Percentiles rank a stretch among this genome's conserved stretches.
phyloP scores from a whole-genome alignment of 2,888 invertebrate genomes.

The Dexiosoma caninum region DNA sequence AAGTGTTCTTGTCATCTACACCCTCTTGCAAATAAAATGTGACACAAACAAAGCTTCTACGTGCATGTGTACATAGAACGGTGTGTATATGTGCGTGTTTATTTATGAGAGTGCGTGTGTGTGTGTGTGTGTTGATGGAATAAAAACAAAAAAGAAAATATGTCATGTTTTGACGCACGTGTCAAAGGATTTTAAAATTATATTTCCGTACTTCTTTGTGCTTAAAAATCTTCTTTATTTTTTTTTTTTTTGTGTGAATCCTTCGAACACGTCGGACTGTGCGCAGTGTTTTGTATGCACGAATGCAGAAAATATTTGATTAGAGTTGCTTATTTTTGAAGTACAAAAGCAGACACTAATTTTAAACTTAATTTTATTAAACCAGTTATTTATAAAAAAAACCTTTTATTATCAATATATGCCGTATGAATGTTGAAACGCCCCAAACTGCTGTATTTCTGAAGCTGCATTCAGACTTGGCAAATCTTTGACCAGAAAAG shows the following conservation, averaged over 20 bases:
- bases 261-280: conserved; percentile 1
- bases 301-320: conserved; percentile 59
- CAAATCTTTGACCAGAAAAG: no score
- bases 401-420: no score
- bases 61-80: neutral
- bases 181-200: conserved; percentile 51
- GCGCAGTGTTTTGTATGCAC: conserved; percentile 39
- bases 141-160: conserved; percentile 27
- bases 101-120: no score
- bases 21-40: conserved; percentile 28
- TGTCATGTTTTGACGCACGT: conserved; percentile 62
- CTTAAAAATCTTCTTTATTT: neutral
- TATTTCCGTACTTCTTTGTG: neutral
- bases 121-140: neutral
- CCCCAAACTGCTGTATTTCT: no score
- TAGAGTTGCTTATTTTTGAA: conserved; percentile 14
- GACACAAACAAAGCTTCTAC: neutral
- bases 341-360: no score
- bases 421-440: no score
- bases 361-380: no score
- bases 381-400: no score
- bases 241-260: no score
- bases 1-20: conserved; percentile 58
- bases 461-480: no score
- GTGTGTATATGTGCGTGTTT: neutral